A percentile compares a stretch with the other conserved stretches of the same genome.
Conservation (phyloP, 2,797 vertebrate species). For the Leptatherina wallacei region DNA sequence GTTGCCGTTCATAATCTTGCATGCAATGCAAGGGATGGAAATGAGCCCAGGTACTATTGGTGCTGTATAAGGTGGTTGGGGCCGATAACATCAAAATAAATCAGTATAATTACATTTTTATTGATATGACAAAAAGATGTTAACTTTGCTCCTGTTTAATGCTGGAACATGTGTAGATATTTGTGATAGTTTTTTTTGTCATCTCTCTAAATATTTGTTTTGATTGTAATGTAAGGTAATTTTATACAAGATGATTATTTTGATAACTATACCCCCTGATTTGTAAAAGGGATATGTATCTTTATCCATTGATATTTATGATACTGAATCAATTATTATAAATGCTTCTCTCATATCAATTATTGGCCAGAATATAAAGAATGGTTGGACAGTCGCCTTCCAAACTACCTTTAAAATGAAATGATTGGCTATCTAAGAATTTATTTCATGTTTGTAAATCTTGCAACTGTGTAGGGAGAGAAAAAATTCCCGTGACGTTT, state of each 20-base stretch:
- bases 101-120: not conserved
- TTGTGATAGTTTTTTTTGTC: no score
- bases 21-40: not conserved
- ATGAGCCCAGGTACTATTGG: not conserved
- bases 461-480: not conserved
- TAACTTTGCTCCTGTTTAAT: not conserved
- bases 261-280: no score
- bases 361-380: no score
- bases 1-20: slow-evolving; percentile 9
- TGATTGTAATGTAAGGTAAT: not conserved
- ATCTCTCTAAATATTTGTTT: not conserved
- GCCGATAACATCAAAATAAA: not conserved
- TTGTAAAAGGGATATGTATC: no score
- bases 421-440: not conserved
- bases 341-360: no score
- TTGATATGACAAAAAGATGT: not conserved
- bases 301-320: no score
- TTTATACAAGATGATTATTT: not conserved
- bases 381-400: not conserved
- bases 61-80: not conserved
- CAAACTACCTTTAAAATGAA: not conserved
- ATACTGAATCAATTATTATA: no score
- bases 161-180: not conserved
- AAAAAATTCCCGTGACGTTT: not conserved
- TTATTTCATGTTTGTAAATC: not conserved